A percentile compares a stretch with the other conserved stretches of the same genome.
Evolutionary conservation across 1,140 invertebrate species (phyloP).

Genomic region (Saccostrea echinata): DNA sequence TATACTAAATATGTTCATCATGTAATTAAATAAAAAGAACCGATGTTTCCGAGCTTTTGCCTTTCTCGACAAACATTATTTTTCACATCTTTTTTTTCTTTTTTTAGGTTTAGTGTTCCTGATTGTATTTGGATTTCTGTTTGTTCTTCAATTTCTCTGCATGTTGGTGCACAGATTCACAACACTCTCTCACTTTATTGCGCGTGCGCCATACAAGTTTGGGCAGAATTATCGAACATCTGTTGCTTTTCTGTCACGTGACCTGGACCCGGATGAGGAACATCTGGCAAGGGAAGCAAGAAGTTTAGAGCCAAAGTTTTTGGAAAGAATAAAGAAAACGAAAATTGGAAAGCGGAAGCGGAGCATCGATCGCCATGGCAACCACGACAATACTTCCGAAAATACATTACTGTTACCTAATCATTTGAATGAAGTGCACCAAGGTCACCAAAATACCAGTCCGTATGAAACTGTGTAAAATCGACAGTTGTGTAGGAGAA

Average conservation of each 20-base stretch:
- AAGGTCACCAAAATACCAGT: too few species aligned
- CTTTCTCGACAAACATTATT: too few species aligned
- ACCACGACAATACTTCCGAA: too few species aligned
- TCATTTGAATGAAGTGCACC: too few species aligned
- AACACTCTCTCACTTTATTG: constrained; percentile 96
- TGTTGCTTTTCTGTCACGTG: constrained; percentile 22
- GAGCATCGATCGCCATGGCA: neutral
- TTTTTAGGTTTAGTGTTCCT: constrained; percentile 80
- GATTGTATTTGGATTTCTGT: constrained; percentile 79
- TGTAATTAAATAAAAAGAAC: too few species aligned
- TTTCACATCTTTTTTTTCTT: neutral
- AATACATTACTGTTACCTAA: too few species aligned
- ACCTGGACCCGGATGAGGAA: neutral
- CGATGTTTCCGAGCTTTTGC: too few species aligned
- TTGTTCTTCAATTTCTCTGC: constrained; percentile 80
- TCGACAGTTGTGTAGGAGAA: too few species aligned
- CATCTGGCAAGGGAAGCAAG: neutral
- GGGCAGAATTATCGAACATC: constrained; percentile 60
- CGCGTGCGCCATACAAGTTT: constrained; percentile 69
- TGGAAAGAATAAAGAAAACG: neutral
- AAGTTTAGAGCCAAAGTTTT: neutral
- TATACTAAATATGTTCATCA: too few species aligned
- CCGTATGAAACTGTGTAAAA: too few species aligned
- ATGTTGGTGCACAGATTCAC: constrained; percentile 86
- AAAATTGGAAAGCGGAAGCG: neutral